These are phyloP conservation scores for Amphiprion percula DNA, from an alignment of 2,113 vertebrate species.

Conservation along the genomic window DNA sequence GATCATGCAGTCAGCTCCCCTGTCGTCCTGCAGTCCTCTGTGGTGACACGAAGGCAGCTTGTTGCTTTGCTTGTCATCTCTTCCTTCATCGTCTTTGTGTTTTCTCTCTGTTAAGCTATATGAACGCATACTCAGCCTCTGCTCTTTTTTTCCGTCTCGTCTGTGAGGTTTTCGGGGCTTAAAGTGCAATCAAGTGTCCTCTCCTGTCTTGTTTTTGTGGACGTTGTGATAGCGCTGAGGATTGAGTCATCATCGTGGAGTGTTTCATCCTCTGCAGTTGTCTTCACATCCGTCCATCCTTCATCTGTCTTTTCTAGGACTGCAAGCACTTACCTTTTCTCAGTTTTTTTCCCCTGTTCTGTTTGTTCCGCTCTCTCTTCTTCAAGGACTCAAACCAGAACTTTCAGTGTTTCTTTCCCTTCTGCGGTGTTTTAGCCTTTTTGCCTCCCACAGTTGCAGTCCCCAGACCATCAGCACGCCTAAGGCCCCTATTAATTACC, in stretches of 20 bases:
- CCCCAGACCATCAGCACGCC: conserved; percentile 41
- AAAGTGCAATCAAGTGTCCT: conserved; percentile 12
- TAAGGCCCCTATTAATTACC: conserved; percentile 67
- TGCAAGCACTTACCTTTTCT: conserved; percentile 9
- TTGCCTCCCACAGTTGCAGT: conserved; percentile 43
- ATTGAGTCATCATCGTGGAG: conserved; percentile 18
- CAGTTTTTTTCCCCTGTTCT: background rate
- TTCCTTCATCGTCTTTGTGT: background rate
- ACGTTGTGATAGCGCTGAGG: conserved; percentile 32
- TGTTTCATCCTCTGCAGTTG: conserved; percentile 30
- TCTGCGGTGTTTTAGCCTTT: conserved; percentile 12
- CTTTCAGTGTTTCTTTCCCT: background rate
- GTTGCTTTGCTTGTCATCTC: conserved; percentile 36
- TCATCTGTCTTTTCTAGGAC: conserved; percentile 36
- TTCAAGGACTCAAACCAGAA: conserved; percentile 18
- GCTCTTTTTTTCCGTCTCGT: background rate
- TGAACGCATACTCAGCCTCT: background rate
- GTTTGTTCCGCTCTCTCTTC: conserved; percentile 5
- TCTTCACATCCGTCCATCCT: conserved; percentile 45
- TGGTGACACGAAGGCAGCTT: too few species aligned
- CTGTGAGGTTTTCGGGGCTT: conserved; percentile 4
- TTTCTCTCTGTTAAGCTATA: background rate
- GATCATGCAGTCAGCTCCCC: too few species aligned
- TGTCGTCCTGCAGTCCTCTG: too few species aligned
- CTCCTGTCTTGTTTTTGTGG: conserved; percentile 4